A percentile compares a stretch with the other conserved stretches of the same genome.
Evolutionary conservation across 2,888 invertebrate genomes (phyloP).

Genomic region (Phrixothrix hirtus): DNA sequence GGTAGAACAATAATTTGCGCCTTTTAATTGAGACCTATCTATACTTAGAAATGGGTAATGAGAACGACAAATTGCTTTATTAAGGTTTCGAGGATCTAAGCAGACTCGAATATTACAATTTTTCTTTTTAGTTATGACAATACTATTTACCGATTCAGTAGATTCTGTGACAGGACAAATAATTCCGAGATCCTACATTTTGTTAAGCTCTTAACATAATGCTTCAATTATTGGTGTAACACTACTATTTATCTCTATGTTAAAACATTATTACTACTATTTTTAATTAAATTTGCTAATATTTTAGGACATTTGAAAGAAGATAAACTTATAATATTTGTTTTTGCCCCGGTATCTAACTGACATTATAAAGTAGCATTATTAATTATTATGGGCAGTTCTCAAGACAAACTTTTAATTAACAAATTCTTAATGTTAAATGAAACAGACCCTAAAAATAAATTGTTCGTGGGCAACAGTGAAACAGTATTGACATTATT

Average conservation of each 20-base stretch:
- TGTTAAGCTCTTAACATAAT: background rate
- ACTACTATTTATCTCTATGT: background rate
- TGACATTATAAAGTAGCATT: too few relatives aligned
- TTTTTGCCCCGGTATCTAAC: too few relatives aligned
- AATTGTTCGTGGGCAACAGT: too few relatives aligned
- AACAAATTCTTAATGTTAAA: too few relatives aligned
- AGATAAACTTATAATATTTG: slow-evolving; percentile 2
- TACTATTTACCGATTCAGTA: slow-evolving; percentile 3
- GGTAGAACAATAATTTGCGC: slow-evolving; percentile 1
- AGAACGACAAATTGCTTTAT: slow-evolving; percentile 4
- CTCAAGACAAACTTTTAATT: background rate
- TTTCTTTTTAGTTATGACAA: background rate
- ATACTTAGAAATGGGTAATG: too few relatives aligned
- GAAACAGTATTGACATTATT: background rate
- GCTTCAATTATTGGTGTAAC: background rate
- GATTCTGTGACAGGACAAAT: background rate
- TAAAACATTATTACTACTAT: slow-evolving; percentile 1
- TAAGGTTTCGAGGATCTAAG: background rate
- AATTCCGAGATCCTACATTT: background rate
- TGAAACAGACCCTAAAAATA: too few relatives aligned
- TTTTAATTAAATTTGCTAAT: background rate
- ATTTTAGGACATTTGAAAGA: background rate
- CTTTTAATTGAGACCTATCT: slow-evolving; percentile 2
- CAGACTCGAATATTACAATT: slow-evolving; percentile 1
- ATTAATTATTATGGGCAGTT: slow-evolving; percentile 1